Evolutionary conservation across 2,797 vertebrate genomes (phyloP), one percentile per base, ranked within the genome.

Genomic region (Telmatherina bonti): DNA sequence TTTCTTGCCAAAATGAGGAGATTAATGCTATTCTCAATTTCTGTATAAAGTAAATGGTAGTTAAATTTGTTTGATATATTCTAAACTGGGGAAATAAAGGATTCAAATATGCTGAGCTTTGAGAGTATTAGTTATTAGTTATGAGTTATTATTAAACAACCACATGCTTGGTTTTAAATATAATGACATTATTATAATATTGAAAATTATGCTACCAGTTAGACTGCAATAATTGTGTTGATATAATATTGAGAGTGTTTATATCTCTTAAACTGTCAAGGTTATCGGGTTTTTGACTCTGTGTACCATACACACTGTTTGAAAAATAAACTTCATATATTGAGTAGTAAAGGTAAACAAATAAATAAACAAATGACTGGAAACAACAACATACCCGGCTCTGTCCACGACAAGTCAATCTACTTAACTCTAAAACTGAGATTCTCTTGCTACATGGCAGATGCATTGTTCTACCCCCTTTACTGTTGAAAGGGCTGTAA

Each of bases 1-100:
- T 51, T 45, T 41, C 7, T 43, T 43, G 24, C 7, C 33, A 13
- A 29, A 27, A 67, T 56, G 43, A 77, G 2, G 55, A 41, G 36
- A 49, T 43, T 60, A 22, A 43, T 52, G 36, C 20, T 27, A 15
- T 7, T 52, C 49, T 52, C 24, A 13, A n/a, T 26, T 15, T 27
- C 49, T 52, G 24, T 26, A 27, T 16, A 10, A 49, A 49, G 45
- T n/a, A 49, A 49, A 49, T 49, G 10, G 2, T 10, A 49, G 45
- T 9, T 49, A 49, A 22, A 22, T 49, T 22, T 9, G 0, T 10
- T 49, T 22, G n/a, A 22, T 12, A 11, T 49, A 9, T n/a, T 22
- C 45, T 49, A n/a, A 49, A 49, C n/a, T 49, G 3, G 8, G 1
- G 45, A 22, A 49, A 49, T 11, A 22, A 49, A 49, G 9, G n/a